Conservation (phyloP, 1,140 invertebrate species). For the Drosophila elegans region DNA sequence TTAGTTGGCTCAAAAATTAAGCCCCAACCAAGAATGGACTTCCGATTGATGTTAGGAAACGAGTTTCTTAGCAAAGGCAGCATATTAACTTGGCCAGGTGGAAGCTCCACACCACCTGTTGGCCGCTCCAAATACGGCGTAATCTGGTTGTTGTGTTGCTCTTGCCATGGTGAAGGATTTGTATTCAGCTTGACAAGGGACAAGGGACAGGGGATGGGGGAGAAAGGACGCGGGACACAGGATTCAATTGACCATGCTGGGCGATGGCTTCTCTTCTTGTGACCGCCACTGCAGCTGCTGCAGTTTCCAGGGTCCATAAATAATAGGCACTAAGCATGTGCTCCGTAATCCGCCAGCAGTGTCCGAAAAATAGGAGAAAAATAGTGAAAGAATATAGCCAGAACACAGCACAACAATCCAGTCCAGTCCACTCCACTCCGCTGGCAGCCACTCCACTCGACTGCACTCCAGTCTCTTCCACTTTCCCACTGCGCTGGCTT, state of each 20-base stretch:
- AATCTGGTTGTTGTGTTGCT: conserved; percentile 9
- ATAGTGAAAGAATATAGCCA: conserved; percentile 8
- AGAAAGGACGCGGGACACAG: neutral
- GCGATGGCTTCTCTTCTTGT: conserved; percentile 44
- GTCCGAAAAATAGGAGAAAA: conserved; percentile 15
- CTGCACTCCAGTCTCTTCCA: conserved; percentile 9
- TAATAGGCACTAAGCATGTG: conserved; percentile 58
- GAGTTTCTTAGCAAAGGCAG: neutral
- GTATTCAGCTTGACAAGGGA: neutral
- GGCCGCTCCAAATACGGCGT: conserved; percentile 4
- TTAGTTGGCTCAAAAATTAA: neutral
- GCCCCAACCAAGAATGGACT: neutral
- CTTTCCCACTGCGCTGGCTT: conserved; percentile 6
- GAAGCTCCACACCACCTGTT: conserved; percentile 23
- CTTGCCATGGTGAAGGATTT: conserved; percentile 5
- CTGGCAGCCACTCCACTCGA: conserved; percentile 13
- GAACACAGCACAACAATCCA: conserved; percentile 29
- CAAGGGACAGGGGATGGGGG: neutral
- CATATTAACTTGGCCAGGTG: conserved; percentile 16
- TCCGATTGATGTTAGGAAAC: neutral
- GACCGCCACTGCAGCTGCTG: conserved; percentile 14
- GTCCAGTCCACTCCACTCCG: conserved; percentile 16
- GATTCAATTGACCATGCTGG: conserved; percentile 38
- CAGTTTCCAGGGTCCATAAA: conserved; percentile 43
- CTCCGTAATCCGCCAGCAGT: conserved; percentile 32